Conservation (phyloP, 2,888 invertebrate genomes). For the Pollenia griseotomentosa region DNA sequence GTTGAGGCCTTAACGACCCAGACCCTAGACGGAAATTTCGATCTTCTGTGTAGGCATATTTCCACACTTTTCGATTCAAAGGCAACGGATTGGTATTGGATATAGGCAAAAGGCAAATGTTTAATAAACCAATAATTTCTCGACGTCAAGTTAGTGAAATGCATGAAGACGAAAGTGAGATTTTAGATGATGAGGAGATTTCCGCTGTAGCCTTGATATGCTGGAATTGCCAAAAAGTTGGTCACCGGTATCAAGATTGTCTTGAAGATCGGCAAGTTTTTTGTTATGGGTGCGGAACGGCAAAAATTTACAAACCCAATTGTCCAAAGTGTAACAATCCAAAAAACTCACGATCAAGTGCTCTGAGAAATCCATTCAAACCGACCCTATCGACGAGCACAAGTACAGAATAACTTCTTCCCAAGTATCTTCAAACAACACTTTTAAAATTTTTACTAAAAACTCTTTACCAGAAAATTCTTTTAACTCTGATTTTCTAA, state of each 20-base stretch:
- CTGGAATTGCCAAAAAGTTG: constrained; percentile 3
- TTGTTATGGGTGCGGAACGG: no score
- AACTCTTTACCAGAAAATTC: no score
- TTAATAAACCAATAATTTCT: not conserved
- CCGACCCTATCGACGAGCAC: no score
- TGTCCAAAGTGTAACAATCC: not conserved
- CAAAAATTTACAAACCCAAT: not conserved
- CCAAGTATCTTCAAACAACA: no score
- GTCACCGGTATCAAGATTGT: constrained; percentile 6
- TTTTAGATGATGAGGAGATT: not conserved
- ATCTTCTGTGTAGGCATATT: no score
- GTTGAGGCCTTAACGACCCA: constrained; percentile 47
- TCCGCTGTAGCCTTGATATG: not conserved
- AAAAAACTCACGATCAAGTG: not conserved
- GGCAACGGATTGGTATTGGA: constrained; percentile 59
- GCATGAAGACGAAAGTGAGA: not conserved
- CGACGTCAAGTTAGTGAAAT: no score
- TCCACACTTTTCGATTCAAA: no score
- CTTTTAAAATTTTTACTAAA: no score
- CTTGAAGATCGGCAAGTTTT: not conserved
- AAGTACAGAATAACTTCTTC: no score
- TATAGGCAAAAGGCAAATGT: not conserved
- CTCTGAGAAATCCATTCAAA: not conserved
- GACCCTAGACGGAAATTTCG: constrained; percentile 40
- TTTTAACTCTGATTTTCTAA: no score